Base-by-base conservation (phyloP, 1,140 invertebrate genomes). In the Cydia splendana region DNA sequence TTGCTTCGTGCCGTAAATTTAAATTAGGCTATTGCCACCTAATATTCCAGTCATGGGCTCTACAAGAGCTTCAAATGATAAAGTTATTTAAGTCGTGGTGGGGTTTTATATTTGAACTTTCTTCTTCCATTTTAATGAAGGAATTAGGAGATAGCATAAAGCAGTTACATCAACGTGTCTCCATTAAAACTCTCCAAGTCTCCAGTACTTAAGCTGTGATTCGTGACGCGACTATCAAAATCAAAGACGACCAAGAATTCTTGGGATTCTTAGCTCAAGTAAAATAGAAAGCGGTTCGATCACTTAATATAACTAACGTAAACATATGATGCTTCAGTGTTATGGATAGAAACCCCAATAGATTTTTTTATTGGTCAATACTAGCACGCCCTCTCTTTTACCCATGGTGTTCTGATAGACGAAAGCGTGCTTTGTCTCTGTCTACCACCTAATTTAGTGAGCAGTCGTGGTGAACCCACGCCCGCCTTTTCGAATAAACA, bases 401-500 rank as follows among this genome's bases (percentile, higher is more conserved):
- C 85, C 78, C 82, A 74, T 81, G 42, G 45, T 76, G 71, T 74
- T 67, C 71, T 85, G 81, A 84, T 83, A 81, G 82, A 82, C 82
- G 82, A 78, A 81, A 80, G 75, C 75, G 45, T 84, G 88, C 88
- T 90, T 86, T 88, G 85, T 91, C 90, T 87, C 88, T 84, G 76
- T 91, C 89, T 85, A 53, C 81, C 87, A 87, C 88, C 90, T 84
- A 90, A 91, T 91, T 91, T 89, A 89, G 89, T 88, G 79, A 83
- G 81, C 75, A 81, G 65, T 42, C 10, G 75, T 42, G 34, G 81
- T 79, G 85, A 88, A 88, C 89, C 89, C 88, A 91, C 89, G 89
- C 85, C 82, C 87, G 88, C 87, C 90, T 91, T 90, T 89, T 88
- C 84, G 85, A 89, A 90, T 92, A 92, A 91, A 93, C 89, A 93